A percentile compares a stretch with the other conserved stretches of the same genome.
Conservation (phyloP, 2,888 invertebrate species). For the Plutella xylostella region DNA sequence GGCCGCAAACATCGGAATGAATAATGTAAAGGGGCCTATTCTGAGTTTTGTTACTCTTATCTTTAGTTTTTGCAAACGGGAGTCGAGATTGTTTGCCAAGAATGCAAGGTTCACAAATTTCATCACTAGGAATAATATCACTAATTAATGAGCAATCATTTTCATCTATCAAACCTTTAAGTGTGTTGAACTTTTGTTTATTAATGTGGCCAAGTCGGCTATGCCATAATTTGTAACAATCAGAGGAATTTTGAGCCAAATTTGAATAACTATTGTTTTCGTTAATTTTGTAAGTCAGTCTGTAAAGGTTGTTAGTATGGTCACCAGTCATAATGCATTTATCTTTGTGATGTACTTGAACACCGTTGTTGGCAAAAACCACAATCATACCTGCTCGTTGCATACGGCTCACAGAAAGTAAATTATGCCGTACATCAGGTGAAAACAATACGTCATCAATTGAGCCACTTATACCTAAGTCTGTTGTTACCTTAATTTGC, state of each 20-base stretch:
- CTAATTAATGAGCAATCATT: constrained; percentile 15
- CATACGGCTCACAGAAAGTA: constrained; percentile 25
- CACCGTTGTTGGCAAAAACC: constrained; percentile 24
- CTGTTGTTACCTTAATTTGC: too few relatives aligned
- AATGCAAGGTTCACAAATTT: constrained; percentile 31
- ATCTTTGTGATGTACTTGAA: constrained; percentile 13
- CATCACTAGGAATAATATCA: constrained; percentile 17
- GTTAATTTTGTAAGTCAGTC: constrained; percentile 13
- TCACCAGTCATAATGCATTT: constrained; percentile 14
- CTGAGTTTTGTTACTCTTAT: background rate
- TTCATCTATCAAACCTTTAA: constrained; percentile 16
- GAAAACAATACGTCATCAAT: too few relatives aligned
- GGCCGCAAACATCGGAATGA: constrained; percentile 30
- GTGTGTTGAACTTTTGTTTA: constrained; percentile 20
- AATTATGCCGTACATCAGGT: too few relatives aligned
- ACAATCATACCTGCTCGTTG: constrained; percentile 23
- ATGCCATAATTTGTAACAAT: constrained; percentile 26
- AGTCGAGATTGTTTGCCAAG: constrained; percentile 31
- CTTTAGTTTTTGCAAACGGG: constrained; percentile 22
- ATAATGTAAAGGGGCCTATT: constrained; percentile 17
- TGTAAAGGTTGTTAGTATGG: constrained; percentile 12
- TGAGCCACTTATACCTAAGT: too few relatives aligned
- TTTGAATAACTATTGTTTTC: too few relatives aligned
- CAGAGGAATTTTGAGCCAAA: too few relatives aligned
- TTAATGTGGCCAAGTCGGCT: constrained; percentile 25